A percentile compares a stretch with the other conserved stretches of the same genome.
Conservation (phyloP, 2,888 invertebrate species). For the Gymnocheta viridis region DNA sequence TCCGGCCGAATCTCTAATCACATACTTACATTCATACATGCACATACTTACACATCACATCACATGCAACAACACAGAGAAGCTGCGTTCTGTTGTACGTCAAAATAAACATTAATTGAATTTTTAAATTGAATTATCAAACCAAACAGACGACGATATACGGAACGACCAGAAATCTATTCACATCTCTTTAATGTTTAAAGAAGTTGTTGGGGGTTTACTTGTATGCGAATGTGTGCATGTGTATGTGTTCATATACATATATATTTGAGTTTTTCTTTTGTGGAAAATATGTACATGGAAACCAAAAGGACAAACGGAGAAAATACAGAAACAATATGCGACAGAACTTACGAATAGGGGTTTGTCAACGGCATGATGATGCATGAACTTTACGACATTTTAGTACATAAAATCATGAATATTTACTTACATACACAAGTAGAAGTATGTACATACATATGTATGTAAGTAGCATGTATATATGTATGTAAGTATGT, state of each 20-base stretch:
- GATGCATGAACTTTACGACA: neutral
- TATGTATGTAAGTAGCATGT: neutral
- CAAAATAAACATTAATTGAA: conserved; percentile 53
- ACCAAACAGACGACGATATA: conserved; percentile 34
- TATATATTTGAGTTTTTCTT: neutral
- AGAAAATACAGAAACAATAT: conserved; percentile 20
- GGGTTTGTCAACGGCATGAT: conserved; percentile 48
- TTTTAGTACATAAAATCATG: neutral
- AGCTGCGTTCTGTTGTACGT: conserved; percentile 30
- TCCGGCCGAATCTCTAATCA: too few species aligned
- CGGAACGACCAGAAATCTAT: conserved; percentile 22
- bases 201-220: conserved; percentile 42
- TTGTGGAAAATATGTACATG: conserved; percentile 9
- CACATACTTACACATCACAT: neutral
- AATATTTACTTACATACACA: too few species aligned
- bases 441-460: too few species aligned
- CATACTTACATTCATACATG: neutral
- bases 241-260: neutral
- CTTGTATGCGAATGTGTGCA: neutral
- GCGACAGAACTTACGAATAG: conserved; percentile 7
- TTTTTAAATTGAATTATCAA: conserved; percentile 65
- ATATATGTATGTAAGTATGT: neutral
- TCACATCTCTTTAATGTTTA: conserved; percentile 25
- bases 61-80: neutral
- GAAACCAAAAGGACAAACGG: conserved; percentile 11